These are phyloP conservation scores for Cryptotermes secundus DNA, from an alignment of 1,140 invertebrate genomes.

Conservation along the genomic window DNA sequence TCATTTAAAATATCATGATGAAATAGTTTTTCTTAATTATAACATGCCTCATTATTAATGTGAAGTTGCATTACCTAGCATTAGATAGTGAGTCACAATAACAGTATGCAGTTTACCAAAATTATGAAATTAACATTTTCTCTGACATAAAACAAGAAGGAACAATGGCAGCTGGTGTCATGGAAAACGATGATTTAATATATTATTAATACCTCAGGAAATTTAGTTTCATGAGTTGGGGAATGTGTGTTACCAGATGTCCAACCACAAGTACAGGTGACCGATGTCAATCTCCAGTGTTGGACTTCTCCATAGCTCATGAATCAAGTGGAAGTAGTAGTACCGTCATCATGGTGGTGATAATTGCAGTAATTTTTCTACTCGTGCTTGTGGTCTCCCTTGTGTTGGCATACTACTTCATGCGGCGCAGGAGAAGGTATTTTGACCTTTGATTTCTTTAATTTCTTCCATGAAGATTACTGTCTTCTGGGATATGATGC, in stretches of 20 bases:
- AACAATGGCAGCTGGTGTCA: no score
- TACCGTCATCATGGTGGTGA: conserved; percentile 26
- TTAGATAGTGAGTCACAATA: no score
- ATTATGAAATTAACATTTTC: no score
- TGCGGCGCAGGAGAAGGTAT: conserved; percentile 40
- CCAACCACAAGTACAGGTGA: conserved; percentile 43
- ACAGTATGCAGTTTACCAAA: no score
- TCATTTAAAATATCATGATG: no score
- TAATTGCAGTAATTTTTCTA: conserved; percentile 39
- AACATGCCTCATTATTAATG: no score
- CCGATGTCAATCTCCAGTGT: conserved; percentile 43
- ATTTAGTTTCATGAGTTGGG: not conserved
- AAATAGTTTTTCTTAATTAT: no score
- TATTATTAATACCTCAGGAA: no score
- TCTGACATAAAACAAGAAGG: no score
- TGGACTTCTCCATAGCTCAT: not conserved
- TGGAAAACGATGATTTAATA: no score
- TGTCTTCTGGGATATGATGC: no score
- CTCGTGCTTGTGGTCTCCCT: conserved; percentile 41
- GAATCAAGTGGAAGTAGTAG: not conserved
- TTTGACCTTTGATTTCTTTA: conserved; percentile 40
- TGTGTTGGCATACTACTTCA: conserved; percentile 36
- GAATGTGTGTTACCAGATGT: conserved; percentile 43
- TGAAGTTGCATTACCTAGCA: no score
- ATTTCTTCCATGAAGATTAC: not conserved